A percentile compares a stretch with the other conserved stretches of the same genome.
These are phyloP conservation scores for Pristionchus japonicus DNA, from an alignment of 2,888 invertebrate genomes.

Conservation along the genomic window DNA sequence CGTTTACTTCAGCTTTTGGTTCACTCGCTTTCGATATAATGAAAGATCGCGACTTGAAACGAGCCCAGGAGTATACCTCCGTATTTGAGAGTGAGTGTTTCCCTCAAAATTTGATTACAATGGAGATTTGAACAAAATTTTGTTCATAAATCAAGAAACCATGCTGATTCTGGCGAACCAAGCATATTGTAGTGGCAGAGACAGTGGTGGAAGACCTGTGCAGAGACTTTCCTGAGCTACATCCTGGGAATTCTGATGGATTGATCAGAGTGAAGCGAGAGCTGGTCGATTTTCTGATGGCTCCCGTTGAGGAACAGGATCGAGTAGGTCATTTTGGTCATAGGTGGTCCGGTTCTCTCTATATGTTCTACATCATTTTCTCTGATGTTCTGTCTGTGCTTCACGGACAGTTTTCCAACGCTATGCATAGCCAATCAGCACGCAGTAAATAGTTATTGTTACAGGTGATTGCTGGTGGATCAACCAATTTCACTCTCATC, in stretches of 20 bases:
- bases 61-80: neutral
- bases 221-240: neutral
- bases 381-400: no score
- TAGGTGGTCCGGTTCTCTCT: no score
- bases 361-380: no score
- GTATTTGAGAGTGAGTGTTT: neutral
- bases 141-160: neutral
- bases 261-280: neutral
- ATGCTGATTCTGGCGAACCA: neutral
- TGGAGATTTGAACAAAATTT: no score
- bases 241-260: neutral
- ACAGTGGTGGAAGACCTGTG: neutral
- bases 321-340: no score
- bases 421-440: neutral
- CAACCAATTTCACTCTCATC: neutral
- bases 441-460: no score
- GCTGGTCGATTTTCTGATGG: neutral
- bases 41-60: neutral
- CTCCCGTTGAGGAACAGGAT: neutral
- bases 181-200: neutral
- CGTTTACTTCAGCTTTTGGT: neutral
- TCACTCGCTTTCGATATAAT: neutral
- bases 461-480: neutral
- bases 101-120: neutral
- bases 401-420: no score